Evolutionary conservation across 2,888 invertebrate genomes (phyloP).

Genomic region (Lithophane leautieri): DNA sequence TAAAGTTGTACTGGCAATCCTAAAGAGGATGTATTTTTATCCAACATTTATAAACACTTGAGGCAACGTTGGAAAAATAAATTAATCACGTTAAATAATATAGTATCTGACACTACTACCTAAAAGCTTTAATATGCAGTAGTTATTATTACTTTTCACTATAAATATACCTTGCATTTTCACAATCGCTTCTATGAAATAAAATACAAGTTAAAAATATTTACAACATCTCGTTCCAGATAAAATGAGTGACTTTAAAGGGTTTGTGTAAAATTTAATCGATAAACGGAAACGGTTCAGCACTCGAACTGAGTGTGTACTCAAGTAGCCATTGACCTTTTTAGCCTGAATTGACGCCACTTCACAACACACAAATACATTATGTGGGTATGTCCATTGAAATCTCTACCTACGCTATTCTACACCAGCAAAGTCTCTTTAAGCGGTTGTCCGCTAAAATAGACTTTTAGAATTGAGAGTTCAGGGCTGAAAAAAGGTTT

Average conservation of each 20-base stretch:
- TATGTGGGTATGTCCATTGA: constrained; percentile 65
- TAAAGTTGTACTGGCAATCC: constrained; percentile 5
- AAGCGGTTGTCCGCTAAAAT: too few relatives aligned
- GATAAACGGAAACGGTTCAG: constrained; percentile 72
- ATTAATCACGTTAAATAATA: not conserved
- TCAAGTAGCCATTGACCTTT: constrained; percentile 79
- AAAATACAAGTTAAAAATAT: constrained; percentile 14
- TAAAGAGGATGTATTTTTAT: not conserved
- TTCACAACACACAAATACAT: constrained; percentile 62
- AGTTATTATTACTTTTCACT: not conserved
- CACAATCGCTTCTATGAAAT: not conserved
- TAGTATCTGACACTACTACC: not conserved
- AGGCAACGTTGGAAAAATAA: not conserved
- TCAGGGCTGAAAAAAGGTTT: constrained; percentile 28
- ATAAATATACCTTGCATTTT: not conserved
- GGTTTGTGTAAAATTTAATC: constrained; percentile 74
- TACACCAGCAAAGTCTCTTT: constrained; percentile 36
- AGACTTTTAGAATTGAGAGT: constrained; percentile 56
- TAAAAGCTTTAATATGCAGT: not conserved
- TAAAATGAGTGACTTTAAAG: constrained; percentile 61
- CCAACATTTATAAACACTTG: not conserved
- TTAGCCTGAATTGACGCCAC: constrained; percentile 68
- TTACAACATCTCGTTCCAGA: constrained; percentile 27
- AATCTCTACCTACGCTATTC: constrained; percentile 47
- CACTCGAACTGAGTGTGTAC: constrained; percentile 68